Evolutionary conservation across 2,888 invertebrate species (phyloP).

Genomic region (Allolobophora icterica): DNA sequence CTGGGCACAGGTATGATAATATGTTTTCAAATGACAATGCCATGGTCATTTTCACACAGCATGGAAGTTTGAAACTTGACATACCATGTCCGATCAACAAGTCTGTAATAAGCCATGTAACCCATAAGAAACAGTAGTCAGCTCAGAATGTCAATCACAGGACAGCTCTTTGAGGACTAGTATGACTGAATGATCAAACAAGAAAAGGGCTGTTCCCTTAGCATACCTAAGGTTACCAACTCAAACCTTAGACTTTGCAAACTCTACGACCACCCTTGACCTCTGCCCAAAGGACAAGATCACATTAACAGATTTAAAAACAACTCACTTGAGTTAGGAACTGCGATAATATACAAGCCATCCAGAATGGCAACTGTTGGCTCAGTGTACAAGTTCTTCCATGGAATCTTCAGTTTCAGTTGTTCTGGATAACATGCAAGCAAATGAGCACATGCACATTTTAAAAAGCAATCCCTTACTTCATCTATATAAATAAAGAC

Average conservation of each 20-base stretch:
- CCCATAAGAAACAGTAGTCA: too few relatives aligned
- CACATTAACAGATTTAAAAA: background rate
- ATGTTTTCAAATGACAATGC: too few relatives aligned
- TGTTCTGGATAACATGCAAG: slow-evolving; percentile 69
- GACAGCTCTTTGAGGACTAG: too few relatives aligned
- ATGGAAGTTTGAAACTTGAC: too few relatives aligned
- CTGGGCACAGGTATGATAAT: too few relatives aligned
- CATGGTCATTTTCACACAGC: too few relatives aligned
- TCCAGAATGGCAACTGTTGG: slow-evolving; percentile 91
- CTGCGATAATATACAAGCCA: slow-evolving; percentile 84
- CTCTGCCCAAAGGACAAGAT: background rate
- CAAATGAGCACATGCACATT: background rate
- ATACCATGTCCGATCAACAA: too few relatives aligned
- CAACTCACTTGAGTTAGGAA: slow-evolving; percentile 74
- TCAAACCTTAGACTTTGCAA: background rate
- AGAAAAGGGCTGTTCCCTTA: too few relatives aligned
- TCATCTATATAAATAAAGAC: too few relatives aligned
- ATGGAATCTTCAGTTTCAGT: slow-evolving; percentile 92
- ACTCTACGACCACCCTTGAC: background rate
- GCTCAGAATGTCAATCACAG: too few relatives aligned
- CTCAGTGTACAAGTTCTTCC: slow-evolving; percentile 93
- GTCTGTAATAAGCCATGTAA: too few relatives aligned
- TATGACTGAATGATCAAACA: too few relatives aligned
- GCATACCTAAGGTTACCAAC: background rate
- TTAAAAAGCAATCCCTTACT: background rate